Base-by-base conservation (phyloP, 2,888 invertebrate genomes). In the Laspeyria flexula region DNA sequence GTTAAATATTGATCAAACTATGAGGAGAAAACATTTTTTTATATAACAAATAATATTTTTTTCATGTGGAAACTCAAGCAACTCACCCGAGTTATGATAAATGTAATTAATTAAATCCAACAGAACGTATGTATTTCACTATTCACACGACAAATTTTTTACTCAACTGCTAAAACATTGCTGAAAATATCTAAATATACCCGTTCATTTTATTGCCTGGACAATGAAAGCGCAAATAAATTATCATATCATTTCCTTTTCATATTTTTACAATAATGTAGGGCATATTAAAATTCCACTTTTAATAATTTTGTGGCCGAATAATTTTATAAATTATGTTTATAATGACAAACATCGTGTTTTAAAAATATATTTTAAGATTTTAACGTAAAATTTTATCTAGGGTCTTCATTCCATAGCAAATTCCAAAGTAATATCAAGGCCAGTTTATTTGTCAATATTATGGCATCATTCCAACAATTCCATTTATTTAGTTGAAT, bases 401-500 rank as follows among this genome's bases (percentile, higher is more conserved):
- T 55, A 63, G 60, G 56, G 50, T 60, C 56, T 54, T 69, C 53
- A 61, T 62, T 62, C 52, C 56, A 13, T 51, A 50, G 48, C 30
- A 27, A 59, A 71, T 67, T 68, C 65, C 45, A 46, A 57, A 49
- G 53, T 62, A 55, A 49, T 63, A 54, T 56, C 65, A 71, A 71
- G 72, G 61, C 44, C 55, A 25, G 52, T 65, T 70, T 73, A 74
- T 78, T 75, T 75, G 75, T 75, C 73, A 73, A 76, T 69, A 73
- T 60, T 66, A 71, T 82, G 82, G 83, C 79, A 81, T 48, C 54
- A 66, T 59, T 79, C 82, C 82, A 82, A 73, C 64, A 70, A 71
- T 71, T 67, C 66, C 76, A 75, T 76, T 75, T 76, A 66, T 70
- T 66, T 66, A 46, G 54, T 53, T 23, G 47, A 56, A 55, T 66